Base-by-base conservation (phyloP, 2,888 invertebrate genomes). In the Orthosia cruda region DNA sequence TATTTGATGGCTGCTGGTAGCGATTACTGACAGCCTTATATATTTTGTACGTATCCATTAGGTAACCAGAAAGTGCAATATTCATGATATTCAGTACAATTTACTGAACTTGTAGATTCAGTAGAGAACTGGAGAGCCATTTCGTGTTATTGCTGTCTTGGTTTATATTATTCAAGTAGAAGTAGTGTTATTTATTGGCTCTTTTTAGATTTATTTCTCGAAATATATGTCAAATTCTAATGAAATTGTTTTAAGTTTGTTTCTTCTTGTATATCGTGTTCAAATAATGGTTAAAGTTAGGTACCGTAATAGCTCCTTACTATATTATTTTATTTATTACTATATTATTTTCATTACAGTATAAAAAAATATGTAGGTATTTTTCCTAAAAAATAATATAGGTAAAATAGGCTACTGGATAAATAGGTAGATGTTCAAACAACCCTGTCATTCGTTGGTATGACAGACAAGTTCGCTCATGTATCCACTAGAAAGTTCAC, bases 31-130 rank as follows among this genome's bases (percentile, higher is more conserved):
- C 20, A 4, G 13, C 40, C 18, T 32, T 57, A 26, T 50, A 62
- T 26, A 55, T 47, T 69, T 13, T 61, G n/a, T 20, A 77, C 11
- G 20, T 23, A 18, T 23, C n/a, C 45, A 50, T 20, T 18, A 40
- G 15, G 49, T 70, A 23, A 68, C 69, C 12, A 32, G 40, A 49
- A 59, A 69, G 18, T 78, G 23, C 52, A 59, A 59, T 68, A 49
- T 77, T 77, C 52, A 77, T 68, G 52, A n/a, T 59, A 47, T 23
- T 32, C 50, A 26, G 32, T 32, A 47, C 7, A 49, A 57, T 57
- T 40, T 23, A 49, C 23, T n/a, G 40, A n/a, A 40, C n/a, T 70
- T 71, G n/a, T 52, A 70, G 15, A 71, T 71, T 49, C 20, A 49
- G 40, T 40, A 49, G 49, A 20, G 23, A 45, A 16, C 73, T 72